phyloP scores from a whole-genome alignment of 2,888 invertebrate genomes.

The Drosophila ezoana region DNA sequence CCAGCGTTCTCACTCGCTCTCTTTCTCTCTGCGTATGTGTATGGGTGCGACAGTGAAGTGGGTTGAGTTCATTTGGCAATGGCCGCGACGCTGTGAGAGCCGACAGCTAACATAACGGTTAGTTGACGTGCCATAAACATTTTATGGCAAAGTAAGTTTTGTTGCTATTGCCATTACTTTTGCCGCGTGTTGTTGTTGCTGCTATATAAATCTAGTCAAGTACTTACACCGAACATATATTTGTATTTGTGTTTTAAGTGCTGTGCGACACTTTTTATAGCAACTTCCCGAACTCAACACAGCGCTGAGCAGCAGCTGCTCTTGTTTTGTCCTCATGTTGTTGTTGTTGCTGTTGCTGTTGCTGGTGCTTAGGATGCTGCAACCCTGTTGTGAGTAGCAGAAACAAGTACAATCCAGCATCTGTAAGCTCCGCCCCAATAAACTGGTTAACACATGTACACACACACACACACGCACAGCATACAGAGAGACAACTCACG shows the following conservation, averaged over 20 bases:
- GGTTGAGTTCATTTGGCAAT: slow-evolving; percentile 51
- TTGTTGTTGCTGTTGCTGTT: slow-evolving; percentile 10
- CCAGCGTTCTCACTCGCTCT: slow-evolving; percentile 20
- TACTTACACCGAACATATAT: not conserved
- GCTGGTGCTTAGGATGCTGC: slow-evolving; percentile 48
- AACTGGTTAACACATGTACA: slow-evolving; percentile 64
- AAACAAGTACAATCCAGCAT: slow-evolving; percentile 34
- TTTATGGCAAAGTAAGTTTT: slow-evolving; percentile 46
- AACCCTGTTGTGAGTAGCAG: slow-evolving; percentile 49
- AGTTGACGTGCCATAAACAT: slow-evolving; percentile 50
- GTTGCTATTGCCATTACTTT: not conserved
- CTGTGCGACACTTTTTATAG: slow-evolving; percentile 27
- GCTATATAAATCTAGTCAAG: slow-evolving; percentile 2
- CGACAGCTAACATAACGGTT: slow-evolving; percentile 53
- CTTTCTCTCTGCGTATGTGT: slow-evolving; percentile 1
- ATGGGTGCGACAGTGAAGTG: slow-evolving; percentile 47
- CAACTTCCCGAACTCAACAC: slow-evolving; percentile 31
- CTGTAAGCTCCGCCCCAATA: slow-evolving; percentile 64
- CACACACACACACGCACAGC: slow-evolving; percentile 18
- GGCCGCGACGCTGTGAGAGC: slow-evolving; percentile 50
- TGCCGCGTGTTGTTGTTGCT: not conserved
- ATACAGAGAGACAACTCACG: slow-evolving; percentile 26
- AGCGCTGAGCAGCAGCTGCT: slow-evolving; percentile 15
- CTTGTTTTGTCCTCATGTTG: not conserved
- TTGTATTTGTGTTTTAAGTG: not conserved